phyloP scores from a whole-genome alignment of 2,888 invertebrate genomes.

The Luperina testacea region DNA sequence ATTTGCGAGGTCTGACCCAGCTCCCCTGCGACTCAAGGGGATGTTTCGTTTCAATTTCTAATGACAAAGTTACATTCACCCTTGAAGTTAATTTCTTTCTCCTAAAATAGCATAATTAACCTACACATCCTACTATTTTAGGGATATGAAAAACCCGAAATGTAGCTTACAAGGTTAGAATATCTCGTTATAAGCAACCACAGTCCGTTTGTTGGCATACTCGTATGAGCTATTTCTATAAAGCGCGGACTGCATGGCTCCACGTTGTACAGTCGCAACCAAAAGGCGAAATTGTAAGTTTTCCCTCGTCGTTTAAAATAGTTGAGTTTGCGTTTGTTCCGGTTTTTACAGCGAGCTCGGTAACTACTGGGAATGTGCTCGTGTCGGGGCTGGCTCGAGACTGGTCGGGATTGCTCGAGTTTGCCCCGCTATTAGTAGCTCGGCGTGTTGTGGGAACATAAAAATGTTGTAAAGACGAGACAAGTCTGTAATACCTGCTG shows the following conservation, averaged over 20 bases:
- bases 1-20: conserved; percentile 4
- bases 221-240: not conserved
- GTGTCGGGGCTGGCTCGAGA: conserved; percentile 5
- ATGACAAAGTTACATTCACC: not conserved
- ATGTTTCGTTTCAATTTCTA: conserved; percentile 7
- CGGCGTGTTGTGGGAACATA: conserved; percentile 15
- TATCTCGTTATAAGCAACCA: not conserved
- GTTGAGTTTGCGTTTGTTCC: conserved; percentile 49
- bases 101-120: not conserved
- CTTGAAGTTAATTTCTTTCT: not conserved
- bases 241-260: conserved; percentile 9
- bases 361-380: conserved; percentile 22
- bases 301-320: conserved; percentile 51
- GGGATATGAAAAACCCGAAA: not conserved
- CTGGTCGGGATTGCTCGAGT: conserved; percentile 16
- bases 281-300: conserved; percentile 63
- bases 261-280: conserved; percentile 13
- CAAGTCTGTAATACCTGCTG: conserved; percentile 1
- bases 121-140: not conserved
- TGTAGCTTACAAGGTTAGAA: not conserved
- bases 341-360: conserved; percentile 41
- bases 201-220: not conserved
- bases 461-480: conserved; percentile 15
- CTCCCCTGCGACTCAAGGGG: not conserved
- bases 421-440: not conserved